Base-by-base conservation (phyloP, 2,797 vertebrate genomes). In the Intellagama lesueurii region DNA sequence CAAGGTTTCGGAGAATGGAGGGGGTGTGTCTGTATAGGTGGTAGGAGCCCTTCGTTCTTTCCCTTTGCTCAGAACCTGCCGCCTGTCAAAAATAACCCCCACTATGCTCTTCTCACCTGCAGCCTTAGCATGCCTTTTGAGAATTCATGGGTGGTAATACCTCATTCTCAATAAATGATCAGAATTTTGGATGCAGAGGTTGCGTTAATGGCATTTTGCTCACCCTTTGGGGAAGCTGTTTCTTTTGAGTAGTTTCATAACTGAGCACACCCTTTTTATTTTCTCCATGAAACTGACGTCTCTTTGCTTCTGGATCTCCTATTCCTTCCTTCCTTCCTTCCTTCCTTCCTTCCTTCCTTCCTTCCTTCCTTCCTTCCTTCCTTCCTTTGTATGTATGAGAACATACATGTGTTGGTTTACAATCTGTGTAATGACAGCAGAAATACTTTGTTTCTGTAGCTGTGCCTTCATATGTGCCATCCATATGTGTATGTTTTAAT, bases 21-120 rank as follows among this genome's bases (percentile, higher is more conserved):
- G 92, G 89, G 26, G 88, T 91, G 93, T 94, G 90, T 19, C 85
- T n/a, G 17, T 17, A 28, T 85, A 40, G 12, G 72, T 32, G 35
- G 83, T 3, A 22, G 79, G 64, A 78, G 30, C 5, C 66, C 14
- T 60, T 72, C 22, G 83, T 44, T 5, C 0, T 1, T 0, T 16
- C 16, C 5, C 16, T 80, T 64, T 19, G 4, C 44, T 30, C 0
- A 0, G 0, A 60, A 0, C 9, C 1, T 56, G 47, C 56, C 35
- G 76, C 28, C 16, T 19, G 28, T 64, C 32, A 14, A 85, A 64
- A 76, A 28, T 49, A 60, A n/a, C 32, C 47, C 22, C 12, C 44
- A 40, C 60, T 56, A 14, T 64, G 19, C 4, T 8, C 0, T 17
- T 5, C 40, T 81, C 52, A 35, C 56, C 56, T 81, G n/a, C 56